phyloP scores from a whole-genome alignment of 2,797 vertebrate genomes.

The Clarias platycephalus region DNA sequence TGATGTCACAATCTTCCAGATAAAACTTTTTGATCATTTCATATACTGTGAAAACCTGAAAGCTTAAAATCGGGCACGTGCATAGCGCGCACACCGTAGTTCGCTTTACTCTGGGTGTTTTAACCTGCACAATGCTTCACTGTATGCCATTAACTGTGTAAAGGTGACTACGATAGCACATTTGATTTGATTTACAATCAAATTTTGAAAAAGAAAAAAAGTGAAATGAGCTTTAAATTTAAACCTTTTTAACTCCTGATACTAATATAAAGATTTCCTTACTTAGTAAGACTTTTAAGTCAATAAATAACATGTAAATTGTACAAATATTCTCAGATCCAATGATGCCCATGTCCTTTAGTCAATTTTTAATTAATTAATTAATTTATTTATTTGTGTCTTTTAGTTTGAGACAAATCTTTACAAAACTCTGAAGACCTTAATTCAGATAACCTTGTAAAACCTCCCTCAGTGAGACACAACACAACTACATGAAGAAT shows the following conservation, averaged over 20 bases:
- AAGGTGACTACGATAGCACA: constrained; percentile 11
- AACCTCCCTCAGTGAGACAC: not conserved
- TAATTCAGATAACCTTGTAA: not conserved
- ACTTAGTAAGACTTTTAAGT: not conserved
- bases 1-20: not conserved
- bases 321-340: not conserved
- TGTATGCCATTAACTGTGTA: constrained; percentile 31
- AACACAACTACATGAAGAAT: not conserved
- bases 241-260: not conserved
- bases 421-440: not conserved
- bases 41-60: no score
- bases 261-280: not conserved
- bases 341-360: not conserved
- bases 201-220: not conserved
- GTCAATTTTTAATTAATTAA: not conserved
- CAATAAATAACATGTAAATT: not conserved
- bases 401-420: not conserved
- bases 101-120: constrained; percentile 16
- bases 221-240: not conserved
- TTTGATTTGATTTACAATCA: not conserved
- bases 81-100: not conserved
- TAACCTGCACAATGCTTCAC: constrained; percentile 35
- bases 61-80: constrained; percentile 12
- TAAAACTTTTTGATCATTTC: not conserved
- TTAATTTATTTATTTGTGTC: not conserved